These are phyloP conservation scores for Spilogale gracilis DNA, from an alignment of 2,113 vertebrate species.

Conservation along the genomic window DNA sequence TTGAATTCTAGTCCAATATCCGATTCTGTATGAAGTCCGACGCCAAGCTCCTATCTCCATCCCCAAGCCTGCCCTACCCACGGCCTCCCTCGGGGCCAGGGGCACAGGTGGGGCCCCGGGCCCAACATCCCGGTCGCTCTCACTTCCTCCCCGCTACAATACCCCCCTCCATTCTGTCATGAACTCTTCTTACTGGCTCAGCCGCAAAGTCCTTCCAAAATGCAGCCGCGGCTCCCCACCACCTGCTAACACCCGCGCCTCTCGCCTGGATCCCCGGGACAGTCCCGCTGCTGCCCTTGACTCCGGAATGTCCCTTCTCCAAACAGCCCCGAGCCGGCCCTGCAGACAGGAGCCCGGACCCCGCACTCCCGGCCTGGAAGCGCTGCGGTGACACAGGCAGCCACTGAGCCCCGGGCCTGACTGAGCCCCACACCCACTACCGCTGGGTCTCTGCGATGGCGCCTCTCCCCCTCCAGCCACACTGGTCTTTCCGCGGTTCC, in stretches of 20 bases:
- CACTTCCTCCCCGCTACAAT: background rate
- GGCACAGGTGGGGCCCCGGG: background rate
- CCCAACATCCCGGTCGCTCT: no score
- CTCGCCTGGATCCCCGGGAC: no score
- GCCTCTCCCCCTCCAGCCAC: no score
- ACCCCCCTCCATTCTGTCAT: no score
- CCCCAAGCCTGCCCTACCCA: no score
- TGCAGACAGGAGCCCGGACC: fast-evolving
- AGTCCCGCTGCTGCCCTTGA: no score
- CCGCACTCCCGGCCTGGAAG: background rate
- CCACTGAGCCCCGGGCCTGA: background rate
- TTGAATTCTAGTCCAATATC: background rate
- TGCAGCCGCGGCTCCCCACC: no score
- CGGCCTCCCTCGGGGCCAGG: fast-evolving
- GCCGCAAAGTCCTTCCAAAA: background rate
- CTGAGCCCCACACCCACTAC: fast-evolving
- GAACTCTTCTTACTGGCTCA: background rate
- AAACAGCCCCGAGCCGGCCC: background rate
- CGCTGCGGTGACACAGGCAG: background rate
- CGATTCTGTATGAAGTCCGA: no score
- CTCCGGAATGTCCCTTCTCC: background rate
- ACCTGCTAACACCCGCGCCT: no score
- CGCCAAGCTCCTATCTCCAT: background rate
- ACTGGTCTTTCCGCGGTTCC: background rate
- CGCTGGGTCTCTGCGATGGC: fast-evolving